phyloP scores from a whole-genome alignment of 2,797 vertebrate genomes.

The Scolopax rusticola region DNA sequence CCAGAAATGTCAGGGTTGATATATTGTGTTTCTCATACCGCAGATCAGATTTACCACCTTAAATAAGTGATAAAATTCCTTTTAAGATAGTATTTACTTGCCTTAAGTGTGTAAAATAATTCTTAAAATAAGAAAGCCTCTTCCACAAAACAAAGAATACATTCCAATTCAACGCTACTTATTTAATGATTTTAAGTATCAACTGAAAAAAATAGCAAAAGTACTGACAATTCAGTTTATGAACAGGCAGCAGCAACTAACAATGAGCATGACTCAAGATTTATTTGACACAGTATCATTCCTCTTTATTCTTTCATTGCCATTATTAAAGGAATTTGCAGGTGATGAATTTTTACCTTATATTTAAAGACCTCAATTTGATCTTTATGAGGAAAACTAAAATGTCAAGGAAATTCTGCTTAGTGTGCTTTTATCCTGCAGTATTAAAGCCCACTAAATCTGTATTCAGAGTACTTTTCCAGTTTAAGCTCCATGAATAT shows the following conservation, averaged over 20 bases:
- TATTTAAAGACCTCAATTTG: neutral
- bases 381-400: neutral
- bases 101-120: neutral
- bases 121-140: neutral
- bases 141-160: neutral
- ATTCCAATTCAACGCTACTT: neutral
- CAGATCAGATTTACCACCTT: neutral
- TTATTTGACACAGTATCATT: neutral
- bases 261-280: neutral
- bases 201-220: neutral
- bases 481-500: neutral
- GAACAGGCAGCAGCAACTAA: neutral
- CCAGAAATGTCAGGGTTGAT: neutral
- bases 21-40: fast-evolving
- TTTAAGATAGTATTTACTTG: neutral
- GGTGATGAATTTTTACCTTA: neutral
- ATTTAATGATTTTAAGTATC: neutral
- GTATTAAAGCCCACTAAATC: neutral
- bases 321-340: neutral
- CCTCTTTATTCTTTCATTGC: neutral
- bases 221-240: neutral
- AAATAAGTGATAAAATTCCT: neutral
- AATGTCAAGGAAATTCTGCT: neutral
- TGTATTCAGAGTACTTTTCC: neutral
- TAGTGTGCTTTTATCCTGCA: neutral